Conservation (phyloP, 2,797 vertebrate genomes). For the Anomalospiza imberbis region DNA sequence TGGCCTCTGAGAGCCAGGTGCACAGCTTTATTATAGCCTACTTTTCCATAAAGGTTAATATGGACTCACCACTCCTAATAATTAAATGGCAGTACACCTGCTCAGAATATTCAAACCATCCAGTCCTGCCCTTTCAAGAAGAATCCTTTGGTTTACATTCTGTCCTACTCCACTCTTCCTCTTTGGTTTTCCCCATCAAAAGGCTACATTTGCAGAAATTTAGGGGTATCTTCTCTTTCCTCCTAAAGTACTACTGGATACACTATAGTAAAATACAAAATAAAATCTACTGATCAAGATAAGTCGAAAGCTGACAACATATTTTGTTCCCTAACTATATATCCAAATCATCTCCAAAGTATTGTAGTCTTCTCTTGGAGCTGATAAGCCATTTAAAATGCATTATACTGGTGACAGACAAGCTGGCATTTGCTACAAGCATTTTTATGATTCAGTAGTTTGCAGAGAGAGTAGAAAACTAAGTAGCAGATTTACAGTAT, state of each 20-base stretch:
- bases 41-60: conserved; percentile 12
- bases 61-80: background rate
- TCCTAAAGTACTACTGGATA: background rate
- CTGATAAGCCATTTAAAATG: conserved; percentile 55
- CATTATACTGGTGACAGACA: conserved; percentile 55
- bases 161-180: background rate
- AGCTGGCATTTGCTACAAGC: conserved; percentile 41
- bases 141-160: background rate
- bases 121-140: background rate
- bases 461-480: conserved; percentile 34
- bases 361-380: conserved; percentile 8
- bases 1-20: too few species aligned
- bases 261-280: background rate
- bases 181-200: background rate
- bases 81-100: background rate
- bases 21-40: background rate
- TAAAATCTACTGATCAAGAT: conserved; percentile 4
- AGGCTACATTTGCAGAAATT: background rate
- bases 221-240: background rate
- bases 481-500: conserved; percentile 51
- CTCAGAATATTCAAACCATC: background rate
- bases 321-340: conserved; percentile 37
- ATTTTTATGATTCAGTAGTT: conserved; percentile 58
- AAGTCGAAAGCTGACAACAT: conserved; percentile 20
- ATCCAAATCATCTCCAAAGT: conserved; percentile 13